Conservation (phyloP, 2,113 vertebrate species). For the Pomatostomus ruficeps region DNA sequence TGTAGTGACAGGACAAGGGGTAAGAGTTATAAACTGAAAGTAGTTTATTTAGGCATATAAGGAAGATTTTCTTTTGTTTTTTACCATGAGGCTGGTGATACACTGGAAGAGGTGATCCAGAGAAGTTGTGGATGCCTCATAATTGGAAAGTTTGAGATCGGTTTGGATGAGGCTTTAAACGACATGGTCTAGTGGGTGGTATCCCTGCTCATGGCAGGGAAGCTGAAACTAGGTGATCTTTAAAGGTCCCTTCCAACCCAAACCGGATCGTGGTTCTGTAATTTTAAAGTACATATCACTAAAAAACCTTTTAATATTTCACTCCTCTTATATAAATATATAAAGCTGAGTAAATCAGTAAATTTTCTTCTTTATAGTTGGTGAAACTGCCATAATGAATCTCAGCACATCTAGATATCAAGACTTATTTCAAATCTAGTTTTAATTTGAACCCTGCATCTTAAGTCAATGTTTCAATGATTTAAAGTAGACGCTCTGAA, state of each 20-base stretch:
- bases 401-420: neutral
- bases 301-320: neutral
- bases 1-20: neutral
- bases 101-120: neutral
- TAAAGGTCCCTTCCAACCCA: neutral
- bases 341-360: neutral
- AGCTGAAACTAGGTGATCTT: neutral
- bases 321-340: neutral
- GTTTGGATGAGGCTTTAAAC: neutral
- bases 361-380: neutral
- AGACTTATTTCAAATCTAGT: neutral
- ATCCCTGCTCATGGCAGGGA: rapidly evolving
- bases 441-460: neutral
- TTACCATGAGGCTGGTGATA: rapidly evolving
- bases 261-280: neutral
- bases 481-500: neutral
- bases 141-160: neutral
- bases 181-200: neutral
- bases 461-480: neutral
- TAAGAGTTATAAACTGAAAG: neutral
- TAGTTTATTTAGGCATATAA: too few relatives aligned
- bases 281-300: neutral
- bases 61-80: neutral
- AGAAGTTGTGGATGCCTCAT: neutral
- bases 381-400: neutral